Evolutionary conservation across 2,797 vertebrate species (phyloP).

Genomic region (Poeciliopsis paucimaculata): DNA sequence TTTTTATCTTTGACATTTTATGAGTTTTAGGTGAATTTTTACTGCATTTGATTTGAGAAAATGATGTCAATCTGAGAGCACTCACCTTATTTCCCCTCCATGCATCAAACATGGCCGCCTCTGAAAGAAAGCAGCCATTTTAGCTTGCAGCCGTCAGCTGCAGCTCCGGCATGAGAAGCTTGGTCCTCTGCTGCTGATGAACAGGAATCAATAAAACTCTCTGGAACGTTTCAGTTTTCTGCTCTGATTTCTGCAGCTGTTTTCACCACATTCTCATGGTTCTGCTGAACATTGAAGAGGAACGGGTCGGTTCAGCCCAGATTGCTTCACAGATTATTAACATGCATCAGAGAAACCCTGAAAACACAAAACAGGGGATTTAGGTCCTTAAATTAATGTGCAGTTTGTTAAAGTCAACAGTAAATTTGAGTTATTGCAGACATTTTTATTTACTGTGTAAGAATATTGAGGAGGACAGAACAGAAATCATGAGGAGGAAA

Average conservation of each 20-base stretch:
- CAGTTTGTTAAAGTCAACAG: background rate
- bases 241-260: constrained; percentile 2
- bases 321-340: background rate
- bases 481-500: background rate
- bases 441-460: background rate
- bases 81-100: background rate
- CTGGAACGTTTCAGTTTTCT: constrained; percentile 47
- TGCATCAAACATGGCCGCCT: constrained; percentile 35
- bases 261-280: background rate
- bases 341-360: background rate
- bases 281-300: background rate
- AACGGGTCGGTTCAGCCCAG: background rate
- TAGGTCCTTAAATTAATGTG: background rate
- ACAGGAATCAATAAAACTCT: constrained; percentile 58
- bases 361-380: background rate
- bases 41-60: background rate
- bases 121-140: constrained; percentile 22
- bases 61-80: background rate
- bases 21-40: background rate
- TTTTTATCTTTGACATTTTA: too few species aligned
- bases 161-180: constrained; percentile 35
- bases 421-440: background rate
- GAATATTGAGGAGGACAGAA: background rate
- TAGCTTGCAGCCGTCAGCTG: constrained; percentile 5
- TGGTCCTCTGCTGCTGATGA: constrained; percentile 56